These are phyloP conservation scores for Brachionus manjavacas DNA, from an alignment of 1,140 invertebrate genomes.

Conservation along the genomic window DNA sequence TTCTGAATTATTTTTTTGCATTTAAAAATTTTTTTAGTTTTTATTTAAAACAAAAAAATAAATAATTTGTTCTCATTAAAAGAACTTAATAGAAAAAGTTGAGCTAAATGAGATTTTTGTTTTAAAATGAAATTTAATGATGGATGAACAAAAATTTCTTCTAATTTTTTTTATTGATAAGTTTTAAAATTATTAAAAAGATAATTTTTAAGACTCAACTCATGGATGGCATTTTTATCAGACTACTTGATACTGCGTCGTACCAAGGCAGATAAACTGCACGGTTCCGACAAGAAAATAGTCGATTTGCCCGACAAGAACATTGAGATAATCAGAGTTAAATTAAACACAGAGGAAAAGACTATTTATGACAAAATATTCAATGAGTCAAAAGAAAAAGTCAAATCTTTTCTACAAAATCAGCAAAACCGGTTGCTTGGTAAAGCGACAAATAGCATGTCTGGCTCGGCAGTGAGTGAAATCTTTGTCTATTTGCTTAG, in stretches of 20 bases:
- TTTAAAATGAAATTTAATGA: too few relatives aligned
- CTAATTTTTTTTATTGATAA: neutral
- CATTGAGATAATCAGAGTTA: constrained; percentile 56
- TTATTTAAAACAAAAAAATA: too few relatives aligned
- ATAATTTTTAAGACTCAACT: constrained; percentile 61
- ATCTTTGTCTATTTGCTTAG: constrained; percentile 68
- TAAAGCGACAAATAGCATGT: constrained; percentile 64
- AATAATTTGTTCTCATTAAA: too few relatives aligned
- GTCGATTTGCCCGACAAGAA: constrained; percentile 66
- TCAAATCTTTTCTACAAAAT: constrained; percentile 52
- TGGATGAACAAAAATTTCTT: neutral
- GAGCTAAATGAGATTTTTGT: too few relatives aligned
- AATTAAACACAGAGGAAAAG: constrained; percentile 68
- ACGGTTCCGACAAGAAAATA: constrained; percentile 59
- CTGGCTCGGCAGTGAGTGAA: constrained; percentile 52
- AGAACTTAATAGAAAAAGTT: too few relatives aligned
- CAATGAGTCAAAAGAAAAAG: constrained; percentile 51
- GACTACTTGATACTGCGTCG: constrained; percentile 74
- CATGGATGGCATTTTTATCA: constrained; percentile 71
- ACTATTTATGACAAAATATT: constrained; percentile 64
- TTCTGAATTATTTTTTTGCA: too few relatives aligned
- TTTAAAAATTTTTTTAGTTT: too few relatives aligned
- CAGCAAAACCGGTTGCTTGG: constrained; percentile 54
- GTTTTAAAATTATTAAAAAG: neutral
- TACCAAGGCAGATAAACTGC: constrained; percentile 70